Base-by-base conservation (phyloP, 2,113 vertebrate genomes). In the Chascanopsetta lugubris region DNA sequence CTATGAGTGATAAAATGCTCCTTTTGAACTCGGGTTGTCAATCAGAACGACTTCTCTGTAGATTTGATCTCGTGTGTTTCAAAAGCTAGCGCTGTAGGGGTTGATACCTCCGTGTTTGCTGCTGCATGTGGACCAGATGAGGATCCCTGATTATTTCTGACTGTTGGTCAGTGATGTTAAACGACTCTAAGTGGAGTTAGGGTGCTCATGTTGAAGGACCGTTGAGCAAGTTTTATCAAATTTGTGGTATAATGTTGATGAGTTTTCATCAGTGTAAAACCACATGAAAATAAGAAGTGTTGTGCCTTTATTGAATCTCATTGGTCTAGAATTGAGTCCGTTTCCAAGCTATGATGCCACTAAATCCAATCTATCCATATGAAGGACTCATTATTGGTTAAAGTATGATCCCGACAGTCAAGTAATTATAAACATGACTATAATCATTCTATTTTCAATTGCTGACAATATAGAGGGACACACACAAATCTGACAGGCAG, bases 21-120 rank as follows among this genome's bases (percentile, higher is more conserved):
- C 38, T 59, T 90, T 86, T 87, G 58, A 88, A 78, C 74, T 65
- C 32, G 38, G n/a, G 63, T 53, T 79, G 75, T 82, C 80, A 81
- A 63, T 90, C 78, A 84, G 59, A 46, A 43, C 43, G 61, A 75
- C 68, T 55, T 74, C 29, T 80, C 49, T 61, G 36, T 53, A 70
- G 70, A 79, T 84, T 61, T 61, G 65, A 78, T 79, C 61, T 72
- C 32, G 38, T 62, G 47, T 34, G 51, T 84, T 78, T 86, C 70
- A 75, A 68, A 82, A 72, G 66, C 29, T 12, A 13, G 13, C 5
- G n/a, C 42, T 60, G 72, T 55, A 72, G 69, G 72, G 63, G 77
- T 71, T 61, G 66, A 69, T 64, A 69, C 29, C 53, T 88, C 75
- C 84, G 67, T 73, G 69, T 67, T 69, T 45, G 38, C 18, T 55